phyloP scores from a whole-genome alignment of 1,140 invertebrate genomes.

The Magallana ariakensis region DNA sequence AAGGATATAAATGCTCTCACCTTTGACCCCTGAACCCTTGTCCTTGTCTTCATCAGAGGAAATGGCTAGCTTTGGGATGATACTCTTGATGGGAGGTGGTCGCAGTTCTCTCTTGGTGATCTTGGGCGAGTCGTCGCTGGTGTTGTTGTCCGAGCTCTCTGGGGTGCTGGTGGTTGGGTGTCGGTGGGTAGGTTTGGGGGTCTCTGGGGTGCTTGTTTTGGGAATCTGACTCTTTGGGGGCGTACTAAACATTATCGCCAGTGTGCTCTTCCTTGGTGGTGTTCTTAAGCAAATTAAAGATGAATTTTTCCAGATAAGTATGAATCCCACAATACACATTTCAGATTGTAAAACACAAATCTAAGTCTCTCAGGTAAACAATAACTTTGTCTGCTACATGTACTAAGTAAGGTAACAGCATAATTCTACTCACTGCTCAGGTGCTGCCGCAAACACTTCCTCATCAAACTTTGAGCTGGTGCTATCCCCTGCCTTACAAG shows the following conservation, averaged over 20 bases:
- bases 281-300: slow-evolving; percentile 41
- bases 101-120: slow-evolving; percentile 56
- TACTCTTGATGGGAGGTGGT: slow-evolving; percentile 60
- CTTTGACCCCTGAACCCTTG: background rate
- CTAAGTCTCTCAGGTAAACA: too few relatives aligned
- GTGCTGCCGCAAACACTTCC: slow-evolving; percentile 69
- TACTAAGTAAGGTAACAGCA: too few relatives aligned
- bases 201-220: slow-evolving; percentile 5
- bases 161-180: slow-evolving; percentile 1
- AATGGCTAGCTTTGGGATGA: slow-evolving; percentile 74
- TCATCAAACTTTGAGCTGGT: slow-evolving; percentile 68
- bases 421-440: slow-evolving; percentile 62
- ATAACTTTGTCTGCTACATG: too few relatives aligned
- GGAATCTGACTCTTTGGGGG: slow-evolving; percentile 18
- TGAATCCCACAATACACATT: too few relatives aligned
- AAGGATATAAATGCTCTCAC: too few relatives aligned
- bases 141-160: slow-evolving; percentile 55
- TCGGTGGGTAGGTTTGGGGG: background rate
- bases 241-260: background rate
- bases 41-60: slow-evolving; percentile 72
- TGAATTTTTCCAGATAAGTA: background rate
- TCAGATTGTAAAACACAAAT: too few relatives aligned
- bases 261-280: slow-evolving; percentile 40
- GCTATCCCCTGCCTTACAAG: slow-evolving; percentile 62
- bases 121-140: slow-evolving; percentile 90